Conservation (phyloP, 2,797 vertebrate genomes). For the Knipowitschia caucasica region DNA sequence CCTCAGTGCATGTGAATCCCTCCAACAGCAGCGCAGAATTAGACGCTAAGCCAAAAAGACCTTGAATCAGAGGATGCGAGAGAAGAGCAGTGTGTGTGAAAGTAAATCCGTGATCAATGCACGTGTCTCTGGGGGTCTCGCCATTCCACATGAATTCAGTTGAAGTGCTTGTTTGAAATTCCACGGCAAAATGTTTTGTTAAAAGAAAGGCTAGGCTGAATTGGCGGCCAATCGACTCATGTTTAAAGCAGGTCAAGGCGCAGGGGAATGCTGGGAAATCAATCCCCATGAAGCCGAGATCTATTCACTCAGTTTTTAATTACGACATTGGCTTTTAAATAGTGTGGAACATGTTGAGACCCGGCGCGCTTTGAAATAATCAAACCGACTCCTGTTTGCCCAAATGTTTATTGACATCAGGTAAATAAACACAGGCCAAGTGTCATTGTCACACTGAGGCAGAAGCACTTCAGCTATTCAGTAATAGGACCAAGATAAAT, state of each 20-base stretch:
- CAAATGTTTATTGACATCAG: constrained; percentile 7
- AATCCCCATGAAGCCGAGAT: constrained; percentile 65
- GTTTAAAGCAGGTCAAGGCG: constrained; percentile 61
- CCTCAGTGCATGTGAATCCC: constrained; percentile 66
- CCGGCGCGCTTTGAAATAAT: constrained; percentile 4
- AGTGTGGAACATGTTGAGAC: constrained; percentile 36
- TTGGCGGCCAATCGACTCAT: constrained; percentile 51
- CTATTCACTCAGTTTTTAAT: constrained; percentile 58
- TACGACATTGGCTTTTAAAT: constrained; percentile 58
- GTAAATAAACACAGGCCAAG: neutral
- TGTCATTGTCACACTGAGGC: neutral
- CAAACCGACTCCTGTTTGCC: neutral
- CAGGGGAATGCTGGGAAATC: constrained; percentile 58
- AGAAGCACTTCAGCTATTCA: neutral
- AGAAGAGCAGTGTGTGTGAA: constrained; percentile 67
- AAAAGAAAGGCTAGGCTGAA: constrained; percentile 44
- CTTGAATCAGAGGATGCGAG: constrained; percentile 74
- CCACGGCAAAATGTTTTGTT: constrained; percentile 69
- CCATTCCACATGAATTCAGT: constrained; percentile 64
- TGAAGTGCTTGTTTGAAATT: constrained; percentile 67
- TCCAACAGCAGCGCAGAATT: constrained; percentile 72
- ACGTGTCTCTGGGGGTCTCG: constrained; percentile 61
- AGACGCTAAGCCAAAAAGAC: constrained; percentile 75
- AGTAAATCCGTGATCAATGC: constrained; percentile 77
- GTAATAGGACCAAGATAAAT: neutral